These are phyloP conservation scores for Takifugu rubripes DNA, from an alignment of 2,797 vertebrate genomes.

Conservation along the genomic window DNA sequence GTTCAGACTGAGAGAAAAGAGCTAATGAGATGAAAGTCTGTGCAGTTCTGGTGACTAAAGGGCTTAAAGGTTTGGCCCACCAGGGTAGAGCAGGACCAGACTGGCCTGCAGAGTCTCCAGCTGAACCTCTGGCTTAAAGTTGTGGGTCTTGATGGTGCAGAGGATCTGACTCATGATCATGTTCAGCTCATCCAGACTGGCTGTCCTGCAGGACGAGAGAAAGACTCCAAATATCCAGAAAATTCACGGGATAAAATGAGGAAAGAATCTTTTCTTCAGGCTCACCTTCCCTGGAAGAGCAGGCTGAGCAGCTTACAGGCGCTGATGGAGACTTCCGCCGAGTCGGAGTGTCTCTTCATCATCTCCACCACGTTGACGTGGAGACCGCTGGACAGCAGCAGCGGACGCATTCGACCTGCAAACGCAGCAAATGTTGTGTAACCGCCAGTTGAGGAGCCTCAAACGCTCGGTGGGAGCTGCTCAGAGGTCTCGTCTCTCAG, in stretches of 20 bases:
- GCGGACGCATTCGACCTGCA: slow-evolving; percentile 80
- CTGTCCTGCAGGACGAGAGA: slow-evolving; percentile 65
- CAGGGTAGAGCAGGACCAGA: slow-evolving; percentile 84
- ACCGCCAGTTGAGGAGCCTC: too few species aligned
- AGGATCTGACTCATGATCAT: slow-evolving; percentile 83
- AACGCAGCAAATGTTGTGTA: slow-evolving; percentile 4
- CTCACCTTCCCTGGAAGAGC: slow-evolving; percentile 89
- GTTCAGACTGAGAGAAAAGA: neutral
- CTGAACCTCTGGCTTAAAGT: slow-evolving; percentile 81
- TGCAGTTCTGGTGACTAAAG: neutral
- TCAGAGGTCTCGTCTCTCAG: too few species aligned
- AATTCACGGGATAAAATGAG: neutral
- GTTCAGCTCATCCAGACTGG: slow-evolving; percentile 81
- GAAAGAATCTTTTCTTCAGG: neutral
- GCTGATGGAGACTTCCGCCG: slow-evolving; percentile 81
- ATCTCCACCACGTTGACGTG: slow-evolving; percentile 90
- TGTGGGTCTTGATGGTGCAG: slow-evolving; percentile 82
- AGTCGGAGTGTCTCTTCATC: slow-evolving; percentile 83
- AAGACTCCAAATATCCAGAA: neutral
- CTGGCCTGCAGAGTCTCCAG: slow-evolving; percentile 85
- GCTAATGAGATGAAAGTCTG: too few species aligned
- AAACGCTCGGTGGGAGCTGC: too few species aligned
- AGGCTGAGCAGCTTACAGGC: slow-evolving; percentile 84
- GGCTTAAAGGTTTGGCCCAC: slow-evolving; percentile 54
- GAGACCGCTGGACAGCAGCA: slow-evolving; percentile 86